Evolutionary conservation across 2,888 invertebrate genomes (phyloP).

Genomic region (Cheilosia vulpina): DNA sequence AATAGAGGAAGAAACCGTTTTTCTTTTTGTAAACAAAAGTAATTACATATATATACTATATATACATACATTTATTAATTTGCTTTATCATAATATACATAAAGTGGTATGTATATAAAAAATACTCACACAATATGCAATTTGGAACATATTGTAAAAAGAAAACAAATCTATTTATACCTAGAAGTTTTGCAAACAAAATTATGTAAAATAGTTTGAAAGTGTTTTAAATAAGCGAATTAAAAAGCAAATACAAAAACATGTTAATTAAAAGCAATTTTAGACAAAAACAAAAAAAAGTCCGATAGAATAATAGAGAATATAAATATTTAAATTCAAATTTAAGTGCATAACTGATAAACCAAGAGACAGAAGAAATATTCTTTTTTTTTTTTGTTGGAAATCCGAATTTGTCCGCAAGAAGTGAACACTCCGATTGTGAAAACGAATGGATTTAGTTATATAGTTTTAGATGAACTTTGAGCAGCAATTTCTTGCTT

Average conservation of each 20-base stretch:
- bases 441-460: too few relatives aligned
- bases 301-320: conserved; percentile 12
- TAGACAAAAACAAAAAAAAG: conserved; percentile 35
- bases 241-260: conserved; percentile 27
- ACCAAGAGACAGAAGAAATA: not conserved
- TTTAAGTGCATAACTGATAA: not conserved
- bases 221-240: conserved; percentile 20
- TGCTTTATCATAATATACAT: conserved; percentile 60
- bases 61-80: conserved; percentile 71
- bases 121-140: conserved; percentile 64
- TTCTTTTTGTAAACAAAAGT: conserved; percentile 64
- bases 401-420: not conserved
- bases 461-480: too few relatives aligned
- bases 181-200: conserved; percentile 49
- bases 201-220: conserved; percentile 54
- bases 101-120: conserved; percentile 46
- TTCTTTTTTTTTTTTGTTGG: not conserved
- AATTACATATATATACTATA: conserved; percentile 61
- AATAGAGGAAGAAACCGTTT: conserved; percentile 37
- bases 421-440: not conserved
- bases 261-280: conserved; percentile 57
- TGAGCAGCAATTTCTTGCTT: not conserved
- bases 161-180: conserved; percentile 56
- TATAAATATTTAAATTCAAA: conserved; percentile 7
- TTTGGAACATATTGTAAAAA: conserved; percentile 55